phyloP scores from a whole-genome alignment of 2,113 vertebrate species.

The Porphyrio hochstetteri region DNA sequence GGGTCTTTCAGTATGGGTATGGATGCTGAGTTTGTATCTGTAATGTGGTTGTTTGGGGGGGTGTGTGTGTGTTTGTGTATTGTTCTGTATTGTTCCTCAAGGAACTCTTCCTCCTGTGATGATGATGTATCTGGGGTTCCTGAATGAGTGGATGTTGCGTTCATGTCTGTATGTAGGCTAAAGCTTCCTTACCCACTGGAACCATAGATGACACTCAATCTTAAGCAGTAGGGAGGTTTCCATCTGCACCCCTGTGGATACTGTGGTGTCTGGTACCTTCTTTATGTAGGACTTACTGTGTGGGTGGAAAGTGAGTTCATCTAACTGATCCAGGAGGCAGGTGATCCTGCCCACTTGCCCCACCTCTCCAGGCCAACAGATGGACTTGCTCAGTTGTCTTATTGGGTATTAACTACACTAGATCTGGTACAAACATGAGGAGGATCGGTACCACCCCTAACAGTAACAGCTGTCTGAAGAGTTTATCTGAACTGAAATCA shows the following conservation, averaged over 20 bases:
- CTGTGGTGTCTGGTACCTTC: not conserved
- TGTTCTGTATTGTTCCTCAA: not conserved
- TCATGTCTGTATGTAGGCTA: not conserved
- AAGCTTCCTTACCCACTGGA: not conserved
- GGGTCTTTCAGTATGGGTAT: not conserved
- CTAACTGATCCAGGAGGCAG: not conserved
- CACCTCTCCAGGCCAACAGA: not conserved
- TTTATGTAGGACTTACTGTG: not conserved
- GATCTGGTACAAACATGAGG: not conserved
- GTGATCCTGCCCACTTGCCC: not conserved
- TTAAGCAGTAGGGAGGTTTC: not conserved
- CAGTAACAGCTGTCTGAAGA: not conserved
- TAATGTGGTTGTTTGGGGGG: not conserved
- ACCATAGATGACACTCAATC: accelerated
- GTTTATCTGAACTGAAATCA: not conserved
- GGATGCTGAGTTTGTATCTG: not conserved
- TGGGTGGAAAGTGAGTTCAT: not conserved
- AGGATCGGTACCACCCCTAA: not conserved
- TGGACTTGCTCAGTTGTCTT: not conserved
- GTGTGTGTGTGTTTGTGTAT: not conserved
- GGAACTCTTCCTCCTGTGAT: not conserved
- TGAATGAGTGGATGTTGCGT: not conserved
- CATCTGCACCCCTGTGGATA: not conserved
- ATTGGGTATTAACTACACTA: not conserved
- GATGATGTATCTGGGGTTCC: not conserved